A percentile compares a stretch with the other conserved stretches of the same genome.
Conservation (phyloP, 2,113 vertebrate genomes). For the Cercopithecus mona region DNA sequence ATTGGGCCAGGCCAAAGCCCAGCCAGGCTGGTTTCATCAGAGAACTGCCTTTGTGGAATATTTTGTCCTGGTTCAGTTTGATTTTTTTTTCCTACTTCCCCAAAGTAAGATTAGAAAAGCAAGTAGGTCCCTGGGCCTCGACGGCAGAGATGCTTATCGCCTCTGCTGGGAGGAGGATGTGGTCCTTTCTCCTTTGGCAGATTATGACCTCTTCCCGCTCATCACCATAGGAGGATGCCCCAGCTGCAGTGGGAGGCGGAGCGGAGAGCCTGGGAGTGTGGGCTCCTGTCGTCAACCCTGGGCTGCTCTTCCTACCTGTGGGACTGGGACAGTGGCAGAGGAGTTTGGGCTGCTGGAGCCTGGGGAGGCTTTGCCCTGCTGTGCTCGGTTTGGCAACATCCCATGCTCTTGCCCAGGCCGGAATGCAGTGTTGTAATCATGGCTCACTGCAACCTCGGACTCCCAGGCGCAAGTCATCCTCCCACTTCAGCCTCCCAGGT, state of each 20-base stretch:
- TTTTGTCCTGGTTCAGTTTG: background rate
- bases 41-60: background rate
- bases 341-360: background rate
- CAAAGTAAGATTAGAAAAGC: background rate
- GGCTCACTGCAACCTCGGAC: too few relatives aligned
- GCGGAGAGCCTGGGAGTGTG: background rate
- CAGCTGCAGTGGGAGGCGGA: fast-evolving
- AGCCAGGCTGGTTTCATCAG: background rate
- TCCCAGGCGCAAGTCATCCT: too few relatives aligned
- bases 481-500: too few relatives aligned
- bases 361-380: background rate
- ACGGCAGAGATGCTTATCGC: fast-evolving
- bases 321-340: background rate
- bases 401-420: too few relatives aligned
- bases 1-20: background rate
- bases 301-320: background rate
- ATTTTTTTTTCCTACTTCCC: background rate
- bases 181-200: background rate
- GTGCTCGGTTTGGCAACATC: too few relatives aligned
- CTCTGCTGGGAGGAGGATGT: background rate
- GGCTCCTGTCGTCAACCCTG: background rate
- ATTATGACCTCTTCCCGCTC: fast-evolving
- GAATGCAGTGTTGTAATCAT: too few relatives aligned
- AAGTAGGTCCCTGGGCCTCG: background rate
- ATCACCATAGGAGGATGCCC: background rate